Evolutionary conservation across 2,113 vertebrate species (phyloP).

Genomic region (Callopanchax toddi): DNA sequence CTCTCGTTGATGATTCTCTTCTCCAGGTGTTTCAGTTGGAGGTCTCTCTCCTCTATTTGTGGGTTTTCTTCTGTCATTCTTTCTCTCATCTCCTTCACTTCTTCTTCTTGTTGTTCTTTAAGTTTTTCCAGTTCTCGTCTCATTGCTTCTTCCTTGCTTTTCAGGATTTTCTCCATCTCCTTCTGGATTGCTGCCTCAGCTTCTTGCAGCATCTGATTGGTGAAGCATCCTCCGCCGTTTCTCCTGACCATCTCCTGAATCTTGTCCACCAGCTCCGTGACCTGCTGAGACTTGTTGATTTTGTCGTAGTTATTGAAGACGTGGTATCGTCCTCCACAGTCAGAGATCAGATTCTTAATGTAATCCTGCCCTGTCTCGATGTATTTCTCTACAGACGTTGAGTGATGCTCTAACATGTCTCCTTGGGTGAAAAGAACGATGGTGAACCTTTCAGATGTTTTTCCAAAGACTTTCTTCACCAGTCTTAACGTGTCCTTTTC

Average conservation of each 20-base stretch:
- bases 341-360: constrained; percentile 1
- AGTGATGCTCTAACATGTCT: constrained; percentile 1
- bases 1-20: constrained; percentile 27
- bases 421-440: constrained; percentile 44
- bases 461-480: constrained; percentile 42
- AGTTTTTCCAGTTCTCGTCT: constrained; percentile 8
- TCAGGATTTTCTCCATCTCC: constrained; percentile 36
- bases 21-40: constrained; percentile 18
- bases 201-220: constrained; percentile 31
- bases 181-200: constrained; percentile 36
- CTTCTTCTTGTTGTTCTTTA: neutral
- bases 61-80: constrained; percentile 6
- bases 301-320: constrained; percentile 45
- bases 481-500: constrained; percentile 42
- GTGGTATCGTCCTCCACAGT: constrained; percentile 38
- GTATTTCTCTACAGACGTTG: constrained; percentile 9
- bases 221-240: constrained; percentile 42
- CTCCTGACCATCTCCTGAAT: constrained; percentile 31
- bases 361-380: neutral
- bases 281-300: constrained; percentile 48
- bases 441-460: constrained; percentile 19
- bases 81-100: too few species aligned
- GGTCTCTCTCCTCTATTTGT: neutral
- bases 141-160: constrained; percentile 47
- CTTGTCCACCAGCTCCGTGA: constrained; percentile 37